Base-by-base conservation (phyloP, 2,113 vertebrate species). In the Haplotaxodon microlepis region DNA sequence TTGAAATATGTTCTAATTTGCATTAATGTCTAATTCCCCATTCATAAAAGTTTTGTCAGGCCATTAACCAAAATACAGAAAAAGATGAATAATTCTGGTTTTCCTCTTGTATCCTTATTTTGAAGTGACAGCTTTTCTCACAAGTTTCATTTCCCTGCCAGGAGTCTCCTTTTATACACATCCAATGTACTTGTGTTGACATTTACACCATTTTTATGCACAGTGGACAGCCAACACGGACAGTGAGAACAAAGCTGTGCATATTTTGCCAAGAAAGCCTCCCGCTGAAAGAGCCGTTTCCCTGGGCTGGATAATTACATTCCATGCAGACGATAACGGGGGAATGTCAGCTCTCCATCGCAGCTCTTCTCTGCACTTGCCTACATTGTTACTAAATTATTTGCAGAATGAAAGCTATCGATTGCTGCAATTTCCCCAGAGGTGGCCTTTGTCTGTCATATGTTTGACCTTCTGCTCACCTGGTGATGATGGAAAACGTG, bases 271-370 rank as follows among this genome's bases (percentile, higher is more conserved):
- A 81, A 90, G 89, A 94, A 85, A 89, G 78, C 79, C 90, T 92
- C 40, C 69, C 19, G 24, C 81, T 89, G 88, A 91, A 89, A 93
- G 87, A 73, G 80, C 88, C 63, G 57, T 89, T 94, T 94, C 86
- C 63, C 90, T 63, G 57, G 21, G 36, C 88, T 78, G 87, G 84
- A 92, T 95, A 96, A 96, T 96, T 95, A 91, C 96, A 96, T 96
- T 96, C 96, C 95, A 91, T 31, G 71, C 90, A 59, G 89, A 83
- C 82, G 96, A 96, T 96, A 97, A 96, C 92, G 19, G 82, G 92
- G 93, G 95, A 96, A 97, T 96, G 94, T 92, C 73, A 85, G 89
- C 93, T 90, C 91, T 92, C 21, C 80, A 7, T 85, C 61, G 88
- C 93, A 78, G 87, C 87, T 83, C 87, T 6, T 81, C 73, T 51